Evolutionary conservation across 2,113 vertebrate genomes (phyloP).

Genomic region (Shinisaurus crocodilurus): DNA sequence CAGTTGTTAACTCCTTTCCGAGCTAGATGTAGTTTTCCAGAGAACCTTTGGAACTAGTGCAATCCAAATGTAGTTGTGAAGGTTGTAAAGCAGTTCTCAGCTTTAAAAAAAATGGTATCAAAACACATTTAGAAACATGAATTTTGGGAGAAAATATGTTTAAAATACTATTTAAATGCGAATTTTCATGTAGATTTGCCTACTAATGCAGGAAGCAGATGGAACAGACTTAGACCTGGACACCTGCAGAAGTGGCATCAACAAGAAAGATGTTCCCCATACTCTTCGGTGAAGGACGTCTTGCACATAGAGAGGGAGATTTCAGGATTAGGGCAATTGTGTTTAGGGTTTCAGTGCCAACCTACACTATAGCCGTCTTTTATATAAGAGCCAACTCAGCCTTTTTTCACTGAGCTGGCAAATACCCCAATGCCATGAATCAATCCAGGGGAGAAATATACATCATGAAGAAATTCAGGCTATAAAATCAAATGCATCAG

Average conservation of each 20-base stretch:
- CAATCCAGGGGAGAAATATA: neutral
- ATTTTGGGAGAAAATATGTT: too few species aligned
- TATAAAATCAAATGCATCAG: conserved; percentile 1
- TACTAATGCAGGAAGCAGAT: too few species aligned
- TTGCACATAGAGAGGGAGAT: neutral
- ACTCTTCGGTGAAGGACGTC: neutral
- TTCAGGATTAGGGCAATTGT: neutral
- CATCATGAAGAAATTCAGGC: neutral
- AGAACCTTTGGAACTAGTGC: neutral
- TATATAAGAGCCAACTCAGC: neutral
- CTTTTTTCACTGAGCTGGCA: neutral
- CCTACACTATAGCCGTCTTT: neutral
- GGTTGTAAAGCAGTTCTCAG: too few species aligned
- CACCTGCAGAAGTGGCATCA: too few species aligned
- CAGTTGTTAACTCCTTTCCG: neutral
- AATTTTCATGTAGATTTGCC: too few species aligned
- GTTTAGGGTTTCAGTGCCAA: neutral
- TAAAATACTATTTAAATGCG: too few species aligned
- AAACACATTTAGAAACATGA: too few species aligned
- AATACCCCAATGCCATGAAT: neutral
- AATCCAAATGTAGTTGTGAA: too few species aligned
- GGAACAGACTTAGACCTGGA: too few species aligned
- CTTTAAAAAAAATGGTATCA: too few species aligned
- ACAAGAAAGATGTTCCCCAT: too few species aligned
- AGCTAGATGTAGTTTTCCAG: neutral